A percentile compares a stretch with the other conserved stretches of the same genome.
Evolutionary conservation across 2,113 vertebrate species (phyloP).

Genomic region (Barnardius zonarius): DNA sequence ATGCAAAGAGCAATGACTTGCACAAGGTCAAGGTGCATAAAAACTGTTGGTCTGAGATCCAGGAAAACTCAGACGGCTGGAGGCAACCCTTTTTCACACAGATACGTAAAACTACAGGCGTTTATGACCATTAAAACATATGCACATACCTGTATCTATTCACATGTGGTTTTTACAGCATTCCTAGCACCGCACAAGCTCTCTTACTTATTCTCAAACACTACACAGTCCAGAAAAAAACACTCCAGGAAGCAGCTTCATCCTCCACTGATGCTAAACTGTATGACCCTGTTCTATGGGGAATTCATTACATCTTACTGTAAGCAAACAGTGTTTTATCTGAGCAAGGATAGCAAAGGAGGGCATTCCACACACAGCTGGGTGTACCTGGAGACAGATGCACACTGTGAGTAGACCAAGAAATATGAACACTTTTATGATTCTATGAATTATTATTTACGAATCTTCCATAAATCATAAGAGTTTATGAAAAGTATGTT

Average conservation of each 20-base stretch:
- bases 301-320: conserved; percentile 19
- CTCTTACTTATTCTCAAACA: background rate
- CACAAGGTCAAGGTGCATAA: background rate
- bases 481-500: background rate
- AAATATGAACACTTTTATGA: background rate
- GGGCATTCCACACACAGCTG: background rate
- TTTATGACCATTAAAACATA: background rate
- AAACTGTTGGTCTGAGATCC: background rate
- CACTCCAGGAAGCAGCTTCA: background rate
- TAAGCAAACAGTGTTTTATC: conserved; percentile 30
- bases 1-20: background rate
- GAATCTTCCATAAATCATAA: background rate
- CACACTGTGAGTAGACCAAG: background rate
- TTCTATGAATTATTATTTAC: background rate
- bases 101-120: background rate
- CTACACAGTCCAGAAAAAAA: background rate
- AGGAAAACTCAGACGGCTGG: background rate
- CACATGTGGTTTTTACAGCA: background rate
- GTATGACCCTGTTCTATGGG: background rate
- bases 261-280: background rate
- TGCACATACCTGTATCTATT: background rate
- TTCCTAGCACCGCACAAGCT: background rate
- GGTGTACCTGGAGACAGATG: background rate
- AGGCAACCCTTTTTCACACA: background rate
- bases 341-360: background rate